A percentile compares a stretch with the other conserved stretches of the same genome.
These are phyloP conservation scores for Aix galericulata DNA, from an alignment of 2,113 vertebrate species.

Conservation along the genomic window DNA sequence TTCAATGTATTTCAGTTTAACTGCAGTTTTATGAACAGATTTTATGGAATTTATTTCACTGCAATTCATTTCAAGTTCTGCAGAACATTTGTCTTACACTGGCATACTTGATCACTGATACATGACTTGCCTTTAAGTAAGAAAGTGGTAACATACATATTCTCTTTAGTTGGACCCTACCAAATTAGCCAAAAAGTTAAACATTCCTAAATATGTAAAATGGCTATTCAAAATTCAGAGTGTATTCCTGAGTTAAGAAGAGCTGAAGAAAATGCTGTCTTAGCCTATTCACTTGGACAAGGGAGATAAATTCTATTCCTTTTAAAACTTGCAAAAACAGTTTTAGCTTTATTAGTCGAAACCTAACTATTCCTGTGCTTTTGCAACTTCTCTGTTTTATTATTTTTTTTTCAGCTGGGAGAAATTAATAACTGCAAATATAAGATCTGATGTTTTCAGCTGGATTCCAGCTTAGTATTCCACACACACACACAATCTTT, in stretches of 20 bases:
- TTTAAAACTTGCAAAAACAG: neutral
- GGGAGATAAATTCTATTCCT: neutral
- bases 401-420: neutral
- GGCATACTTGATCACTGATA: neutral
- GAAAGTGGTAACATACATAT: neutral
- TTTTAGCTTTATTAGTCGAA: neutral
- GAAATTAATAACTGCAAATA: neutral
- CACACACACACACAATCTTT: neutral
- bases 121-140: neutral
- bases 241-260: neutral
- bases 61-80: neutral
- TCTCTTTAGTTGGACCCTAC: neutral
- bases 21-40: neutral
- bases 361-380: neutral
- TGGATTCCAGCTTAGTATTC: neutral
- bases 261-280: neutral
- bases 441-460: neutral
- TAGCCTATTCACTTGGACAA: neutral
- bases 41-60: neutral
- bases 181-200: neutral
- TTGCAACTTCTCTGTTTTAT: neutral
- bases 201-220: neutral
- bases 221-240: neutral
- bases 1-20: neutral
- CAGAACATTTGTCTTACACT: neutral